Percentiles rank a stretch among this genome's conserved stretches.
These are phyloP conservation scores for Autographa pulchrina DNA, from an alignment of 2,888 invertebrate genomes.

Conservation along the genomic window DNA sequence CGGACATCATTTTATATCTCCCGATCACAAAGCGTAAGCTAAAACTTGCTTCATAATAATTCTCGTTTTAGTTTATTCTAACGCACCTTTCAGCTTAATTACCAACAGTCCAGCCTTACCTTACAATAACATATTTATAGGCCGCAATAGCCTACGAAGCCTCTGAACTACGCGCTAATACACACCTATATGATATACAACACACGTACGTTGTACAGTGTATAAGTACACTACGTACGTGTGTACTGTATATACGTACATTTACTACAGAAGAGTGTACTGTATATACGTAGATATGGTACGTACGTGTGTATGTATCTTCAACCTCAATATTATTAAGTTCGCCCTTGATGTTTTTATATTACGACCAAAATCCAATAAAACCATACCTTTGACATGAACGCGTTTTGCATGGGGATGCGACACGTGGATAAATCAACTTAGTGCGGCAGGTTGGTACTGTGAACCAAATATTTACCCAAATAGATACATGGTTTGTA, in stretches of 20 bases:
- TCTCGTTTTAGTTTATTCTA: background rate
- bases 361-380: constrained; percentile 60
- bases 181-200: background rate
- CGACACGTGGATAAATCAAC: constrained; percentile 21
- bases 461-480: background rate
- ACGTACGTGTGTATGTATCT: constrained; percentile 20
- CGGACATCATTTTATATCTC: background rate
- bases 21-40: background rate
- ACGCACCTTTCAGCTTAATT: background rate
- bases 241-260: background rate
- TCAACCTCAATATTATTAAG: constrained; percentile 58
- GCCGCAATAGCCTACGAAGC: constrained; percentile 27
- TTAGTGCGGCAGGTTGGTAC: background rate
- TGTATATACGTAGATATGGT: background rate
- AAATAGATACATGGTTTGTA: background rate
- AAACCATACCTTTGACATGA: constrained; percentile 61
- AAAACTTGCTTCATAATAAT: background rate
- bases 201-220: background rate
- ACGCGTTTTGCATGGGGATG: constrained; percentile 54
- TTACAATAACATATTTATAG: constrained; percentile 13
- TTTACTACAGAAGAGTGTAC: background rate
- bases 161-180: constrained; percentile 17
- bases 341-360: constrained; percentile 59
- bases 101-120: background rate
- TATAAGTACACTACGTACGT: background rate